These are phyloP conservation scores for Nematopogon swammerdamellus DNA, from an alignment of 2,888 invertebrate genomes.

Conservation along the genomic window DNA sequence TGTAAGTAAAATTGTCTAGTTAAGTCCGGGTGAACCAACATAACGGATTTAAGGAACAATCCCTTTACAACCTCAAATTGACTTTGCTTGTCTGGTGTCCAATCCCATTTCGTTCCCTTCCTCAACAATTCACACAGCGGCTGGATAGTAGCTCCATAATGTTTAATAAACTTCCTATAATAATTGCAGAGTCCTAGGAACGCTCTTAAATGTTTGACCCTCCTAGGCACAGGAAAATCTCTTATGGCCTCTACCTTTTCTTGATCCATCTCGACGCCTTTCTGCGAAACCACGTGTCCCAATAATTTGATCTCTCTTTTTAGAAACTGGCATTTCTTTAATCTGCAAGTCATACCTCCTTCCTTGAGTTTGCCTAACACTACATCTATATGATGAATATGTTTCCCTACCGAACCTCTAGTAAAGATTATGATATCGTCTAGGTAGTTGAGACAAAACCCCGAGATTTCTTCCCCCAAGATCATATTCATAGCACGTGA, in stretches of 20 bases:
- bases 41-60: slow-evolving; percentile 8
- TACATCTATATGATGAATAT: not conserved
- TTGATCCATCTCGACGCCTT: slow-evolving; percentile 10
- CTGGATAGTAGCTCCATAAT: slow-evolving; percentile 7
- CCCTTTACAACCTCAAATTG: slow-evolving; percentile 12
- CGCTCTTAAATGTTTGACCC: slow-evolving; percentile 12
- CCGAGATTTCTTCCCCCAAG: slow-evolving; percentile 12
- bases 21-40: slow-evolving; percentile 9
- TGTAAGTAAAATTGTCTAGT: slow-evolving; percentile 11
- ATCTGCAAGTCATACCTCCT: slow-evolving; percentile 9
- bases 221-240: slow-evolving; percentile 13
- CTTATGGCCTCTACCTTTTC: slow-evolving; percentile 10
- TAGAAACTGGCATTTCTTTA: slow-evolving; percentile 5
- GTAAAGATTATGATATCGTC: not conserved
- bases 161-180: slow-evolving; percentile 13
- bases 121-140: slow-evolving; percentile 14
- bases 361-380: not conserved
- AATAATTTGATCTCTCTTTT: not conserved
- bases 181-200: slow-evolving; percentile 16
- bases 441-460: slow-evolving; percentile 6
- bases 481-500: slow-evolving; percentile 16
- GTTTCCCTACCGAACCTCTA: slow-evolving; percentile 5
- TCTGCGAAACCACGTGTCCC: slow-evolving; percentile 6
- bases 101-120: slow-evolving; percentile 9
- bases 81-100: slow-evolving; percentile 7